Conservation (phyloP, 2,797 vertebrate genomes). For the Myoxocephalus aenaeus region DNA sequence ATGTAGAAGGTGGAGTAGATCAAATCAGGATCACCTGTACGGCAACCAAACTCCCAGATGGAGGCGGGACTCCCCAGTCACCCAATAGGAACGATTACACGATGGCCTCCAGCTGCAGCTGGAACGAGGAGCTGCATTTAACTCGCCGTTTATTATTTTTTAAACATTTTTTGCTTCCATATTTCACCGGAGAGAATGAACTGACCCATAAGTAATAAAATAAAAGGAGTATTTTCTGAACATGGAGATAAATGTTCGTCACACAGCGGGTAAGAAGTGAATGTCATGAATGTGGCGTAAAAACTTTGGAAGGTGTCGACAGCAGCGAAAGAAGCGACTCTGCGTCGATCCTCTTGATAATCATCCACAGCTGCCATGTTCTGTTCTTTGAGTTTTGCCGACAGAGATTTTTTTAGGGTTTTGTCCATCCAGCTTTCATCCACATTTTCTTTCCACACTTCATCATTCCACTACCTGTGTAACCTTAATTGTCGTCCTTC, state of each 20-base stretch:
- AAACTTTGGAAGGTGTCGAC: neutral
- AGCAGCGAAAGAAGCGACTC: neutral
- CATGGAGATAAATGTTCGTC: neutral
- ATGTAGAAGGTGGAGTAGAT: neutral
- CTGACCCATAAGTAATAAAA: neutral
- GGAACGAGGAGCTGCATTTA: too few relatives aligned
- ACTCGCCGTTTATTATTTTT: neutral
- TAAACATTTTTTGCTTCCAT: too few relatives aligned
- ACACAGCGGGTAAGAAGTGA: too few relatives aligned
- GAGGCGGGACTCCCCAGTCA: neutral
- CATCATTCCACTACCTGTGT: slow-evolving; percentile 29
- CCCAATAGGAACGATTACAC: neutral
- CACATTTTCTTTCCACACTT: slow-evolving; percentile 7
- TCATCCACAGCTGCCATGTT: neutral
- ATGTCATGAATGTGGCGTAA: neutral
- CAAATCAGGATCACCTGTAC: too few relatives aligned
- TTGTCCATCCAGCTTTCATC: slow-evolving; percentile 10
- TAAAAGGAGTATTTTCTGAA: neutral
- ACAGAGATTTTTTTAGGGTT: too few relatives aligned
- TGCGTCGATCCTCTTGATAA: neutral
- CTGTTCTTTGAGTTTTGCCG: neutral
- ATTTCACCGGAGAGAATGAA: too few relatives aligned
- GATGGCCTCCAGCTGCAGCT: slow-evolving; percentile 1
- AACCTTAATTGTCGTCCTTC: slow-evolving; percentile 2
- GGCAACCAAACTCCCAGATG: neutral